Evolutionary conservation across 2,113 vertebrate genomes (phyloP).

Genomic region (Mustela lutreola): DNA sequence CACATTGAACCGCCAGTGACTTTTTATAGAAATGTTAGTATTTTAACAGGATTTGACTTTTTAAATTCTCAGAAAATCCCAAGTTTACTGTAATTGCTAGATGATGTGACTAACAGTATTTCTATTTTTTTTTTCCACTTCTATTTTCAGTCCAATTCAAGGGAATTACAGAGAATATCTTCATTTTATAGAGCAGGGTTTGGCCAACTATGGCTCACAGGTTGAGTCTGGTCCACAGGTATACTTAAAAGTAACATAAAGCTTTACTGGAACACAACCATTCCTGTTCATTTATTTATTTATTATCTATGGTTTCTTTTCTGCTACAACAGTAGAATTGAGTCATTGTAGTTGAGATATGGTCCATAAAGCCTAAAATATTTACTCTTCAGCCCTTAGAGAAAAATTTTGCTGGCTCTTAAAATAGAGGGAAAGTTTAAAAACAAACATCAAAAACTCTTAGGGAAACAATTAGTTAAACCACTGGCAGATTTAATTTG

Average conservation of each 20-base stretch:
- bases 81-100: not conserved
- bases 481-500: not conserved
- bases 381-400: not conserved
- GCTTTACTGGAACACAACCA: not conserved
- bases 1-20: not conserved
- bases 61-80: conserved; percentile 21
- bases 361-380: conserved; percentile 20
- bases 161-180: conserved; percentile 48
- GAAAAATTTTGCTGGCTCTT: not conserved
- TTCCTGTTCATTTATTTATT: not conserved
- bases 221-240: not conserved
- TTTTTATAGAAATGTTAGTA: conserved; percentile 41
- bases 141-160: not conserved
- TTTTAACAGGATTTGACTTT: conserved; percentile 42
- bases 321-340: not conserved
- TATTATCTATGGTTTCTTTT: not conserved
- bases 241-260: not conserved
- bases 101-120: not conserved
- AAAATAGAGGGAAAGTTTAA: not conserved
- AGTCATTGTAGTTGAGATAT: not conserved
- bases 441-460: conserved; percentile 15
- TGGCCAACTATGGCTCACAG: not conserved
- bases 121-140: not conserved
- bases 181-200: not conserved
- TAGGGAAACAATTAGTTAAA: conserved; percentile 12